Evolutionary conservation across 2,888 invertebrate genomes (phyloP).

Genomic region (Phytoseiulus persimilis): DNA sequence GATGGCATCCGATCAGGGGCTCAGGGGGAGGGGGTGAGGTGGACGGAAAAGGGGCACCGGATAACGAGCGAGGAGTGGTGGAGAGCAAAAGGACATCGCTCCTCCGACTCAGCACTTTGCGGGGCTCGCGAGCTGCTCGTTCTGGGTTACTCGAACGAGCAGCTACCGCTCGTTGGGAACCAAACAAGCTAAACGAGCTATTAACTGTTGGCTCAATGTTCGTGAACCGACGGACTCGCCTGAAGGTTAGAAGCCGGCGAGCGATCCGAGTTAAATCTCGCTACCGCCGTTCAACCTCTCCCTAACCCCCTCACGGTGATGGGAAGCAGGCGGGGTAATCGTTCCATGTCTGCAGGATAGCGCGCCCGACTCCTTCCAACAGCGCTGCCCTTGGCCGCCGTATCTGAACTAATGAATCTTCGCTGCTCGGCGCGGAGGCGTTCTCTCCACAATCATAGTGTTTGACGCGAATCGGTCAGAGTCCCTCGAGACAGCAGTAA

Average conservation of each 20-base stretch:
- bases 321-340: too few relatives aligned
- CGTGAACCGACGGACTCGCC: background rate
- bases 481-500: background rate
- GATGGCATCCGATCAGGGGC: background rate
- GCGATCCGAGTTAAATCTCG: background rate
- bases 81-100: background rate
- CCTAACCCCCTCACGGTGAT: too few relatives aligned
- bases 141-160: background rate
- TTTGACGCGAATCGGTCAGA: background rate
- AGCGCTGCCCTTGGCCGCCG: background rate
- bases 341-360: too few relatives aligned
- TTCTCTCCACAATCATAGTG: background rate
- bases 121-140: background rate
- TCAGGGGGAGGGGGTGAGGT: background rate
- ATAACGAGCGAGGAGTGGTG: background rate
- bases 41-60: background rate
- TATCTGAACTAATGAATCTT: background rate
- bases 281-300: background rate
- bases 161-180: background rate
- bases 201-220: background rate
- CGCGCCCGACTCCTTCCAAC: too few relatives aligned
- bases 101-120: background rate
- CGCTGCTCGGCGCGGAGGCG: background rate
- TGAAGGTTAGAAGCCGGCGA: background rate
- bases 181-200: background rate